Conservation (phyloP, 1,140 invertebrate species). For the Armadillidium nasatum region DNA sequence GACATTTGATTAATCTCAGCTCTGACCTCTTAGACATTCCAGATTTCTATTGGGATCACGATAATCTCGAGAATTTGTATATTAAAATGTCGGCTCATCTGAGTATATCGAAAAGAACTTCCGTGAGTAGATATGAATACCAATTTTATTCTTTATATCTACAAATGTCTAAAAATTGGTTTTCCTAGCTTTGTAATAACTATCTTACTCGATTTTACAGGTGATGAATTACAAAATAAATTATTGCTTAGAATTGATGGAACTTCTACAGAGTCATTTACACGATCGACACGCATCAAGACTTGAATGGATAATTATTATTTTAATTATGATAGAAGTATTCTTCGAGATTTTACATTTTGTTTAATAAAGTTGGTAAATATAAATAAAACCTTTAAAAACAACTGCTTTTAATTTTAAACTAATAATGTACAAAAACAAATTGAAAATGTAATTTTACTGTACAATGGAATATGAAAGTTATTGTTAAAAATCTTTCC, state of each 20-base stretch:
- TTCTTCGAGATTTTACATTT: slow-evolving; percentile 80
- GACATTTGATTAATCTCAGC: slow-evolving; percentile 84
- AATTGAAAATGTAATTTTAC: too few species aligned
- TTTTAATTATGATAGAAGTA: slow-evolving; percentile 90
- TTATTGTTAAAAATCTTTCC: too few species aligned
- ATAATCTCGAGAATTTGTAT: slow-evolving; percentile 77
- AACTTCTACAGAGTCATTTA: slow-evolving; percentile 77
- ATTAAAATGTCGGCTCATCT: slow-evolving; percentile 74
- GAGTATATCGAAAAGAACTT: slow-evolving; percentile 72
- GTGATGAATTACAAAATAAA: slow-evolving; percentile 92
- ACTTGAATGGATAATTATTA: slow-evolving; percentile 94
- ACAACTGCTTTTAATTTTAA: too few species aligned
- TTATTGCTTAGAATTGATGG: slow-evolving; percentile 84
- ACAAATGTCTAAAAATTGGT: too few species aligned
- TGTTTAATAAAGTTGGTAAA: slow-evolving; percentile 51
- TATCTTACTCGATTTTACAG: slow-evolving; percentile 54
- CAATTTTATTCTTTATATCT: too few species aligned
- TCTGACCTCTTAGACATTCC: slow-evolving; percentile 90
- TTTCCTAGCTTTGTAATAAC: too few species aligned
- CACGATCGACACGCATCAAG: slow-evolving; percentile 84
- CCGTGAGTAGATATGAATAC: background rate
- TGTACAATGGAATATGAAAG: too few species aligned
- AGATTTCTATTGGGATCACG: slow-evolving; percentile 95
- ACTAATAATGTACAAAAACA: too few species aligned
- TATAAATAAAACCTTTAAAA: background rate